phyloP scores from a whole-genome alignment of 2,888 invertebrate species.

The Pedicia rivosa region DNA sequence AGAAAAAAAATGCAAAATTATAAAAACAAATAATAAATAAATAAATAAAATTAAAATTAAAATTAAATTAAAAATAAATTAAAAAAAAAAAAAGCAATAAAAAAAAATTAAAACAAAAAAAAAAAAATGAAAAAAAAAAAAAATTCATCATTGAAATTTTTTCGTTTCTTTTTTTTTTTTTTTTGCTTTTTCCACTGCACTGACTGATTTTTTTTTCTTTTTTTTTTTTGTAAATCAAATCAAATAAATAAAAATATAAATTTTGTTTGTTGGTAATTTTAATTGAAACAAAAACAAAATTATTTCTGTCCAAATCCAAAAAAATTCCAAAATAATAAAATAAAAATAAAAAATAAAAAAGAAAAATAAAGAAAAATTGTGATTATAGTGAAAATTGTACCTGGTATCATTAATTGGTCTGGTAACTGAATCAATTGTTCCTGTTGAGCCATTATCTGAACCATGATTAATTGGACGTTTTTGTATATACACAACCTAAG shows the following conservation, averaged over 20 bases:
- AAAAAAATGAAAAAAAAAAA: slow-evolving; percentile 6
- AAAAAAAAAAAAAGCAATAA: too few relatives aligned
- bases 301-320: too few relatives aligned
- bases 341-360: slow-evolving; percentile 4
- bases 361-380: slow-evolving; percentile 6
- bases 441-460: slow-evolving; percentile 17
- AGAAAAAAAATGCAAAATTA: too few relatives aligned
- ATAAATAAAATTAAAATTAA: slow-evolving; percentile 11
- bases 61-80: slow-evolving; percentile 7
- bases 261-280: too few relatives aligned
- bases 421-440: slow-evolving; percentile 17
- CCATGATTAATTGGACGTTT: slow-evolving; percentile 19
- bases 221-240: too few relatives aligned
- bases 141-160: background rate
- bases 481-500: slow-evolving; percentile 25
- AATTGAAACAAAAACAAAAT: too few relatives aligned
- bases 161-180: too few relatives aligned
- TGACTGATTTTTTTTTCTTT: too few relatives aligned
- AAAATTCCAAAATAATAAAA: slow-evolving; percentile 4
- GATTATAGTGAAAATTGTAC: slow-evolving; percentile 14
- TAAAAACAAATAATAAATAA: too few relatives aligned
- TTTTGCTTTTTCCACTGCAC: too few relatives aligned
- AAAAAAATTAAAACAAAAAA: slow-evolving; percentile 5
- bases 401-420: slow-evolving; percentile 20
- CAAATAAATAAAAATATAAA: too few relatives aligned